phyloP scores from a whole-genome alignment of 2,113 vertebrate species.

The Muntiacus muntjak region DNA sequence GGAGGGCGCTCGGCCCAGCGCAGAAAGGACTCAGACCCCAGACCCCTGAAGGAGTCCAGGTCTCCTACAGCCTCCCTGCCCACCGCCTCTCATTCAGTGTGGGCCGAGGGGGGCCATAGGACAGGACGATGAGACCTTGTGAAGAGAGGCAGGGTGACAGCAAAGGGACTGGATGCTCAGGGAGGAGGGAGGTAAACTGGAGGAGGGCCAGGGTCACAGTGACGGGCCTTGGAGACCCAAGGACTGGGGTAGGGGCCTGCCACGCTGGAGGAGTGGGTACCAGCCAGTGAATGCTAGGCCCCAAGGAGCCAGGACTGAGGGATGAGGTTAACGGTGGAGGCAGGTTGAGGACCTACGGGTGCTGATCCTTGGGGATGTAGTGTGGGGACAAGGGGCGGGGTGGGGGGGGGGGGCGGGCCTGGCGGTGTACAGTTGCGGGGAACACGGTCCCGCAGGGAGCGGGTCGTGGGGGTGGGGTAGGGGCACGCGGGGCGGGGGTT shows the following conservation, averaged over 20 bases:
- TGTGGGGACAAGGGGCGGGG: neutral
- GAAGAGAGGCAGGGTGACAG: neutral
- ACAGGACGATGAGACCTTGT: neutral
- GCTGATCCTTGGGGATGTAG: too few relatives aligned
- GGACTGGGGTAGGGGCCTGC: too few relatives aligned
- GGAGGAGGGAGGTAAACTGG: neutral
- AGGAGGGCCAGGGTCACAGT: neutral
- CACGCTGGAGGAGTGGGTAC: neutral
- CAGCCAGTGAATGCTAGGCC: neutral
- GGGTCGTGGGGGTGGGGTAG: neutral
- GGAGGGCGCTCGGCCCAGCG: too few relatives aligned
- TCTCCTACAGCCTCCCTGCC: neutral
- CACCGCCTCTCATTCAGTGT: too few relatives aligned
- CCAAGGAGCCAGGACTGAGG: neutral
- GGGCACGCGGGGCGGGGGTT: conserved; percentile 44
- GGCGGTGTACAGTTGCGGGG: neutral
- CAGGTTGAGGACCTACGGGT: neutral
- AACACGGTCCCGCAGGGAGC: neutral
- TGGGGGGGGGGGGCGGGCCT: too few relatives aligned
- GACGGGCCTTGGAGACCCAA: neutral
- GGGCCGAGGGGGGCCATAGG: neutral
- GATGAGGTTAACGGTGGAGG: neutral
- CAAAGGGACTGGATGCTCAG: neutral
- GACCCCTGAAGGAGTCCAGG: neutral
- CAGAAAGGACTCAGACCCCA: neutral